Conservation (phyloP, 2,888 invertebrate genomes). For the Bibio marci region DNA sequence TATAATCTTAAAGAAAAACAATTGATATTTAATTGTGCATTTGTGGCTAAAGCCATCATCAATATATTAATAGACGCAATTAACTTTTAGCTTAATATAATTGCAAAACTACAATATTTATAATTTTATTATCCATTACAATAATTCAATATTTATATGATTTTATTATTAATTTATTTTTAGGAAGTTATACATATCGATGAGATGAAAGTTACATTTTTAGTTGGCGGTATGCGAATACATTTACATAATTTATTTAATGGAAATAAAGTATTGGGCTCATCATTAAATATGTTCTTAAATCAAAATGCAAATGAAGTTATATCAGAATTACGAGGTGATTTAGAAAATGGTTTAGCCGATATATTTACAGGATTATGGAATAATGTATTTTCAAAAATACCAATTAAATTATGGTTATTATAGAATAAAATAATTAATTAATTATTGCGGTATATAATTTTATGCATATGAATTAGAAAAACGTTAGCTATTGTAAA, state of each 20-base stretch:
- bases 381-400: conserved; percentile 38
- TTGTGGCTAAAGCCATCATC: too few relatives aligned
- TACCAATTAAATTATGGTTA: conserved; percentile 40
- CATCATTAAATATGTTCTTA: conserved; percentile 38
- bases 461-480: too few relatives aligned
- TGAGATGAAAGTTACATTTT: conserved; percentile 37
- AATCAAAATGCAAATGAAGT: conserved; percentile 41
- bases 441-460: too few relatives aligned
- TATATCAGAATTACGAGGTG: conserved; percentile 37
- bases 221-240: conserved; percentile 34
- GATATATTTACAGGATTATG: conserved; percentile 37
- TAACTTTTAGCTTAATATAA: too few relatives aligned
- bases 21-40: too few relatives aligned
- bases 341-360: conserved; percentile 35
- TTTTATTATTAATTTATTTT: neutral
- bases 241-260: conserved; percentile 41
- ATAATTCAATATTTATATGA: too few relatives aligned
- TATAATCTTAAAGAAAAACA: too few relatives aligned
- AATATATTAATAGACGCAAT: too few relatives aligned
- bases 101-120: too few relatives aligned
- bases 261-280: conserved; percentile 40
- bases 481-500: too few relatives aligned
- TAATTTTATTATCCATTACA: too few relatives aligned
- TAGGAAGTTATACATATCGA: conserved; percentile 32
- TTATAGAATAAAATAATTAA: too few relatives aligned